Evolutionary conservation across 2,113 vertebrate species (phyloP).

Genomic region (Lepisosteus osseus): DNA sequence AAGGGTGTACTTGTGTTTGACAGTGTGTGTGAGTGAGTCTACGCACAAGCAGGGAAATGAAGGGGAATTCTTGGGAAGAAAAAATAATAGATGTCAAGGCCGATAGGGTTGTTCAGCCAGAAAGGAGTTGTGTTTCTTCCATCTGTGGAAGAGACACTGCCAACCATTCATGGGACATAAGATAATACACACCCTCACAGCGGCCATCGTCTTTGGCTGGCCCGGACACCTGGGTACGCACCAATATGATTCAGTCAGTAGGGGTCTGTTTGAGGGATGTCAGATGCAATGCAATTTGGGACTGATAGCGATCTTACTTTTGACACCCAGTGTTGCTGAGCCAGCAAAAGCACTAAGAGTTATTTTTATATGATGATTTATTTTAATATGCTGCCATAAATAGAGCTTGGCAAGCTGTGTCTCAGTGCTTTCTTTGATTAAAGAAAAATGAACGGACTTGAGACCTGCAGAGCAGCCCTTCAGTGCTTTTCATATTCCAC

Average conservation of each 20-base stretch:
- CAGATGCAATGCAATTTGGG: background rate
- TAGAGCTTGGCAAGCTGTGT: slow-evolving; percentile 9
- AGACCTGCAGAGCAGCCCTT: background rate
- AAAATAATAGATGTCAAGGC: background rate
- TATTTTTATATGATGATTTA: slow-evolving; percentile 21
- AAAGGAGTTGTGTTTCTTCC: background rate
- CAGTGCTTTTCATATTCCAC: background rate
- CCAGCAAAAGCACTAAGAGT: slow-evolving; percentile 22
- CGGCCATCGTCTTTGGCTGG: no score
- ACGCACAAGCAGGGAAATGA: no score
- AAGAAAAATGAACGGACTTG: slow-evolving; percentile 8
- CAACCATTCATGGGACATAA: background rate
- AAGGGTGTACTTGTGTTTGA: no score
- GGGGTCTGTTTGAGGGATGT: no score
- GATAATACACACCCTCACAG: no score
- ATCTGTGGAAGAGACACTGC: background rate
- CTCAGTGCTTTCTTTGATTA: slow-evolving; percentile 23
- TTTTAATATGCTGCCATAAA: slow-evolving; percentile 19
- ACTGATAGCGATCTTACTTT: slow-evolving; percentile 3
- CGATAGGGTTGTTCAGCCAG: background rate
- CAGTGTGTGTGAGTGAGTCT: background rate
- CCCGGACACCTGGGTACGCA: no score
- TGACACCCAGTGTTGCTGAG: slow-evolving; percentile 17
- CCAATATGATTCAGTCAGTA: no score
- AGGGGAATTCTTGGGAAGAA: no score